phyloP scores from a whole-genome alignment of 2,888 invertebrate species.

The Anarsia innoxiella region DNA sequence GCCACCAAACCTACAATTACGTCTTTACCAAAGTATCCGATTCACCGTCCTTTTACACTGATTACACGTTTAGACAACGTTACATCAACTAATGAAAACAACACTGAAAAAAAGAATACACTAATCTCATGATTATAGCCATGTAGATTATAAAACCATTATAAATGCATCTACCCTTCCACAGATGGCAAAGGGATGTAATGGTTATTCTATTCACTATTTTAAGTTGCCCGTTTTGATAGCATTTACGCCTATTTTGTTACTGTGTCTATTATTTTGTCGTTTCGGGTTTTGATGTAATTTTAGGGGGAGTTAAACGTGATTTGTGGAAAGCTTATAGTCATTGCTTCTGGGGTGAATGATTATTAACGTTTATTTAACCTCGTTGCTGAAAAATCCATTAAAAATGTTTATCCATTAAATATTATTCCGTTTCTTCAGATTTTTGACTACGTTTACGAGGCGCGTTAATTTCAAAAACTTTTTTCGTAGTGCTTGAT shows the following conservation, averaged over 20 bases:
- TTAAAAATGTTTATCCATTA: too few relatives aligned
- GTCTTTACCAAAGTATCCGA: slow-evolving; percentile 46
- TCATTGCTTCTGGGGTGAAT: too few relatives aligned
- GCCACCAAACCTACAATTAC: slow-evolving; percentile 63
- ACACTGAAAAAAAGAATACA: slow-evolving; percentile 66
- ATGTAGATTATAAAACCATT: slow-evolving; percentile 61
- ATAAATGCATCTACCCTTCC: slow-evolving; percentile 65
- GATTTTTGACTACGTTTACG: too few relatives aligned
- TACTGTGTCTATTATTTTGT: slow-evolving; percentile 16
- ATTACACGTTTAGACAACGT: slow-evolving; percentile 52
- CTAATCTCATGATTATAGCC: slow-evolving; percentile 64
- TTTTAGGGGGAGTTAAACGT: neutral
- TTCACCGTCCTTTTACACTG: slow-evolving; percentile 42
- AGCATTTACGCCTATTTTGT: slow-evolving; percentile 30
- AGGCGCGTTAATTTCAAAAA: too few relatives aligned
- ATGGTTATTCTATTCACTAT: slow-evolving; percentile 46
- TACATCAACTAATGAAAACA: slow-evolving; percentile 56
- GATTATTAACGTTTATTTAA: too few relatives aligned
- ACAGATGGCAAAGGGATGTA: slow-evolving; percentile 47
- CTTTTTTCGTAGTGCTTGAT: too few relatives aligned
- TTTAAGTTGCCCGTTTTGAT: slow-evolving; percentile 41
- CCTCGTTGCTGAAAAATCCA: too few relatives aligned
- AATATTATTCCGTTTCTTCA: too few relatives aligned
- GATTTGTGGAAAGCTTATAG: neutral
- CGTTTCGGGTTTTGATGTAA: too few relatives aligned